A percentile compares a stretch with the other conserved stretches of the same genome.
Evolutionary conservation across 2,797 vertebrate genomes (phyloP).

Genomic region (Tragopan temminckii): DNA sequence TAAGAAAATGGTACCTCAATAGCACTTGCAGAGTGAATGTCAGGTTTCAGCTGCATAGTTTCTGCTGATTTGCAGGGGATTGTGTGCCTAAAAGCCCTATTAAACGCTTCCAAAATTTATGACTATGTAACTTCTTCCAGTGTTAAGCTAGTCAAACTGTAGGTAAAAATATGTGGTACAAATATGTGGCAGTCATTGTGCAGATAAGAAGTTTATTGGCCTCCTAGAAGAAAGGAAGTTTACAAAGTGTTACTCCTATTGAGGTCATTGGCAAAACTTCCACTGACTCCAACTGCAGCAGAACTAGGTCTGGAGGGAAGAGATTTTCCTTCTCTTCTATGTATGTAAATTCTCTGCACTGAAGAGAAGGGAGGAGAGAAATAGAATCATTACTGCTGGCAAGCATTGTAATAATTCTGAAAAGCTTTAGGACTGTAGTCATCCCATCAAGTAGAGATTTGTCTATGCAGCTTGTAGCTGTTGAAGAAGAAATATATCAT

Average conservation of each 20-base stretch:
- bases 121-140: not conserved
- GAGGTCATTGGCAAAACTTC: not conserved
- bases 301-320: fast-evolving
- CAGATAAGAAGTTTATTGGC: not conserved
- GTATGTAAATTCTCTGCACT: not conserved
- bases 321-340: not conserved
- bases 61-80: not conserved
- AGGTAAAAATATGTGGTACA: not conserved
- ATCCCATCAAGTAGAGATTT: not conserved
- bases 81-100: not conserved
- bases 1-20: not conserved
- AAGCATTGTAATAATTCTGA: not conserved
- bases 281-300: not conserved
- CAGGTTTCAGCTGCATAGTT: not conserved
- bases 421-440: not conserved
- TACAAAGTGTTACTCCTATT: not conserved
- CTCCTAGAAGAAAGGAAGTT: not conserved
- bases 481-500: not conserved
- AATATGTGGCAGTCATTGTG: not conserved
- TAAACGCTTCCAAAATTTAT: slow-evolving; percentile 30
- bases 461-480: not conserved
- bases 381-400: not conserved
- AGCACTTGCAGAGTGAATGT: not conserved
- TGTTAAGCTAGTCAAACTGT: not conserved
- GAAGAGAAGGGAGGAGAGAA: not conserved